Base-by-base conservation (phyloP, 2,797 vertebrate genomes). In the Spea hammondii region DNA sequence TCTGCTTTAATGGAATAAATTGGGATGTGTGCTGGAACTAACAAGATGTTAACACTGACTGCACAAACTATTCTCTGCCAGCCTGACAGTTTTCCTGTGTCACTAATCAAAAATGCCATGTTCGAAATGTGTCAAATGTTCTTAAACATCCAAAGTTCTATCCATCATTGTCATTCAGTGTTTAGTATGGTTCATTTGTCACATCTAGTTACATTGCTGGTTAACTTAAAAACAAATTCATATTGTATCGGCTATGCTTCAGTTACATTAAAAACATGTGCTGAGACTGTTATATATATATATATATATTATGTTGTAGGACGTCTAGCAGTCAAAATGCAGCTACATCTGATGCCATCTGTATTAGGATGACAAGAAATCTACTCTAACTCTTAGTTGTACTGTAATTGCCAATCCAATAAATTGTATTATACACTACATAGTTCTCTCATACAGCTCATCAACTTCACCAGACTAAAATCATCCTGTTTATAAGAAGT, bases 151-250 rank as follows among this genome's bases (percentile, higher is more conserved):
- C 64, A 73, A 64, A 77, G 74, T 55, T 49, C 54, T 53, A 81
- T 76, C 69, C 54, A 81, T 80, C 79, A 80, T 76, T 80, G 79
- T 80, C 79, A 76, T 76, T 59, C 67, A 70, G 49, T 60, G 62
- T 45, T 76, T 54, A 50, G 50, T 32, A 80, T 76, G 79, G 51
- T 57, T 80, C 73, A 72, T 80, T 76, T 76, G 74, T 71, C 57
- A 66, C 70, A 70, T 70, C 59, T 76, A 70, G 74, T 75, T 70
- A 80, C 78, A 75, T 50, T 76, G 46, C 59, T 69, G 67, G 49
- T 69, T 69, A 55, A 54, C 6, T 45, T 54, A 12, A 70, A 65
- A 70, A 75, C 78, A 74, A 59, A 67, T 65, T 57, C 9, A 80
- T 65, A 66, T 17, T 70, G 13, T 54, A 32, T 11, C 32, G 8